These are phyloP conservation scores for Piscicola geometra DNA, from an alignment of 2,888 invertebrate genomes.

Conservation along the genomic window DNA sequence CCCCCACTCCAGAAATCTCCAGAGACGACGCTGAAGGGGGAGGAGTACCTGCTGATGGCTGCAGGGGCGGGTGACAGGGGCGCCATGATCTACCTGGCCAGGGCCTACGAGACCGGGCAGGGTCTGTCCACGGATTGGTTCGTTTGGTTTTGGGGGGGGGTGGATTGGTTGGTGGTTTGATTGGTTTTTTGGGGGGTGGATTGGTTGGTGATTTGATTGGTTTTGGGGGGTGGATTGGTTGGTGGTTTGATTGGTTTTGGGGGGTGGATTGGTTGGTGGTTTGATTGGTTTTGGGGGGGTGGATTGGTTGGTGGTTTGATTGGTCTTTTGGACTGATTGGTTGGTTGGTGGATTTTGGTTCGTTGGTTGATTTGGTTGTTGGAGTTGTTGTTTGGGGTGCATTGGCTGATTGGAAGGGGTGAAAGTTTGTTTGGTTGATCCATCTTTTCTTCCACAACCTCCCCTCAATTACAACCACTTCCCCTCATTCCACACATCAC, in stretches of 20 bases:
- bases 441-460: too few relatives aligned
- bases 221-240: background rate
- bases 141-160: background rate
- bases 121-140: conserved; percentile 53
- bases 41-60: conserved; percentile 57
- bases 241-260: background rate
- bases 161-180: background rate
- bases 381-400: too few relatives aligned
- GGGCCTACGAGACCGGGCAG: conserved; percentile 58
- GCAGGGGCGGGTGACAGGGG: conserved; percentile 59
- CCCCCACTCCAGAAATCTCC: conserved; percentile 45
- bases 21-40: conserved; percentile 53
- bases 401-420: too few relatives aligned
- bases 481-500: too few relatives aligned
- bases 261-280: background rate
- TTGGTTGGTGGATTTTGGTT: background rate
- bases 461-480: too few relatives aligned
- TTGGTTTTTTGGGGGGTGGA: background rate
- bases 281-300: background rate
- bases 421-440: too few relatives aligned
- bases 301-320: background rate
- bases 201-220: background rate
- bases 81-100: conserved; percentile 59
- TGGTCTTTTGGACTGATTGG: background rate
- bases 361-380: too few relatives aligned